Base-by-base conservation (phyloP, 2,797 vertebrate species). In the Leptatherina wallacei region DNA sequence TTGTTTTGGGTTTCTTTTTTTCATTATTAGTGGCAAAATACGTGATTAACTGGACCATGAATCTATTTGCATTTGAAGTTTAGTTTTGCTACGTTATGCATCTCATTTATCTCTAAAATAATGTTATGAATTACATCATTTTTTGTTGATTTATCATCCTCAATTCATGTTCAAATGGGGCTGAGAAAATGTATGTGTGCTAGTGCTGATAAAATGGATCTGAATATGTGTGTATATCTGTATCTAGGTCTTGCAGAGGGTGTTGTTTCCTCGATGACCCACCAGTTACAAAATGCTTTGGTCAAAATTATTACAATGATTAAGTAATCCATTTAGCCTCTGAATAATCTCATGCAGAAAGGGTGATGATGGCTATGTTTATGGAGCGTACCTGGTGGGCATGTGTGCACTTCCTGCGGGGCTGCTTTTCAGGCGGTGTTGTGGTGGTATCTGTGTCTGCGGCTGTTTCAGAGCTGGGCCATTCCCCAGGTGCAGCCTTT, bases 401-500 rank as follows among this genome's bases (percentile, higher is more conserved):
- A 30, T 27, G 10, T 36, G 20, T 55, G 36, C 3, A 10, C 52
- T n/a, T 73, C 51, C 69, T 71, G 67, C 22, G 58, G 66, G 32
- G 60, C 38, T 47, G 42, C 69, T 67, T 61, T 54, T 52, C 62
- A 65, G 68, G 52, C 6, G 69, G 79, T 24, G 10, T 42, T 44
- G 65, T 65, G 64, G 54, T 61, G 65, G 63, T 59, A 72, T 69
- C 61, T 73, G 71, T 77, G 33, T 59, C 71, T 83, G 73, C 54
- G 58, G 66, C 81, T 78, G 78, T 78, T 83, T 75, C 83, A 73
- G 78, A 59, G 83, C 85, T 56, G 83, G 74, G 76, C 77, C 77
- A 42, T 71, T 87, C 87, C 91, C 88, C 91, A 89, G 84, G 88
- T 92, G 89, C 88, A 88, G 88, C 60, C 81, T 79, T 70, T 84